Conservation (phyloP, 1,140 invertebrate genomes). For the Pantala flavescens region DNA sequence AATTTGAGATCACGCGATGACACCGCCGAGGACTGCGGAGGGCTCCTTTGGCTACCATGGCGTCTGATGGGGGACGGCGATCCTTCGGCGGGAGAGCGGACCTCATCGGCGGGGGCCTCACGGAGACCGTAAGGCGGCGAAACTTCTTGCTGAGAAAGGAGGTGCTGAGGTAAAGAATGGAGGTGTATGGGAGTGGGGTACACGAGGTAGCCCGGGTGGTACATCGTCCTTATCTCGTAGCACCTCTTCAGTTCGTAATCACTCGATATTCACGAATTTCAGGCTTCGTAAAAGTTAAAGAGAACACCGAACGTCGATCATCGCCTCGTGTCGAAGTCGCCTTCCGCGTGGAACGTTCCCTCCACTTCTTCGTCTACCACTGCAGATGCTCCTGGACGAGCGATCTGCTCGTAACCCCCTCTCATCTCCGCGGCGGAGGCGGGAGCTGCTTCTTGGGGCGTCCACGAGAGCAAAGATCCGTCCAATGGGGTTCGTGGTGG, state of each 20-base stretch:
- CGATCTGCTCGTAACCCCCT: neutral
- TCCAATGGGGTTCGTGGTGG: neutral
- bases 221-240: neutral
- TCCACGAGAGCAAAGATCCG: neutral
- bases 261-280: neutral
- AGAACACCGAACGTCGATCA: too few relatives aligned
- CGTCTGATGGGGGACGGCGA: neutral
- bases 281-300: neutral
- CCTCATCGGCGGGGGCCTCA: neutral
- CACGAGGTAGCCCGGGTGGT: neutral
- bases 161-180: neutral
- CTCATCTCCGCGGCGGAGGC: neutral
- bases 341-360: too few relatives aligned
- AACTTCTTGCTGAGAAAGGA: neutral
- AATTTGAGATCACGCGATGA: neutral
- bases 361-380: neutral
- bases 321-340: too few relatives aligned
- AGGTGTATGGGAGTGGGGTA: neutral
- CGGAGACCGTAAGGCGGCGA: neutral
- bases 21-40: neutral
- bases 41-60: neutral
- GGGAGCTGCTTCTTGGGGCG: neutral
- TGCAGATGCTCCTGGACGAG: neutral
- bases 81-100: neutral
- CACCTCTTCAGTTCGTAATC: too few relatives aligned